Percentiles rank a stretch among this genome's conserved stretches.
These are phyloP conservation scores for Neuroterus valhalla DNA, from an alignment of 1,140 invertebrate species.

Conservation along the genomic window DNA sequence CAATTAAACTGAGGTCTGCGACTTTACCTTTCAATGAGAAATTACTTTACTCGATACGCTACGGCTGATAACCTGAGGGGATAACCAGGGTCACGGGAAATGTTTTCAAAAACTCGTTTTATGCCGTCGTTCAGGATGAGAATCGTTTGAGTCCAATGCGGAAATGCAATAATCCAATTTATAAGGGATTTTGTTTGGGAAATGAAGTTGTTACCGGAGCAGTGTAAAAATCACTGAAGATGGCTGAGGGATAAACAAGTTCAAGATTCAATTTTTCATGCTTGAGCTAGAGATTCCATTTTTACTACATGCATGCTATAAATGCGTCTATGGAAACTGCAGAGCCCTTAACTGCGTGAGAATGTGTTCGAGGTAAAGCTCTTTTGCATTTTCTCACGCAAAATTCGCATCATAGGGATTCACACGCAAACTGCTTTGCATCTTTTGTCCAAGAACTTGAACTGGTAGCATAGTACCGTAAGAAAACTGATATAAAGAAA, in stretches of 20 bases:
- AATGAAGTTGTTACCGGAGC: constrained; percentile 5
- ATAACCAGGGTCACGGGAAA: neutral
- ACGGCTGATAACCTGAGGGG: neutral
- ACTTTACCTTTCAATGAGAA: constrained; percentile 1
- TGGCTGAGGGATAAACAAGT: neutral
- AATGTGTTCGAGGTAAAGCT: neutral
- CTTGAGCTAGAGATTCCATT: neutral
- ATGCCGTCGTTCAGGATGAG: neutral
- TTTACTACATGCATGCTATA: neutral
- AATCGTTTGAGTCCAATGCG: neutral
- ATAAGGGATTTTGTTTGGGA: neutral
- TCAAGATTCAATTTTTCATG: constrained; percentile 1
- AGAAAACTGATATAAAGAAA: no score
- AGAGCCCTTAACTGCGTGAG: neutral
- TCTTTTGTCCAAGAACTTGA: neutral
- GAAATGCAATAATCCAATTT: neutral
- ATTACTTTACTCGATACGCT: neutral
- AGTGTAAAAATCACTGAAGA: no score
- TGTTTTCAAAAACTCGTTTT: neutral
- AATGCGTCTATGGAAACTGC: neutral
- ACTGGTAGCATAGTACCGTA: neutral
- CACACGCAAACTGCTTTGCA: constrained; percentile 21
- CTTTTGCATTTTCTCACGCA: constrained; percentile 26
- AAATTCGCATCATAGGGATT: constrained; percentile 8
- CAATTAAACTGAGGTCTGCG: neutral